Evolutionary conservation across 1,140 invertebrate genomes (phyloP).

Genomic region (Zeugodacus cucurbitae): DNA sequence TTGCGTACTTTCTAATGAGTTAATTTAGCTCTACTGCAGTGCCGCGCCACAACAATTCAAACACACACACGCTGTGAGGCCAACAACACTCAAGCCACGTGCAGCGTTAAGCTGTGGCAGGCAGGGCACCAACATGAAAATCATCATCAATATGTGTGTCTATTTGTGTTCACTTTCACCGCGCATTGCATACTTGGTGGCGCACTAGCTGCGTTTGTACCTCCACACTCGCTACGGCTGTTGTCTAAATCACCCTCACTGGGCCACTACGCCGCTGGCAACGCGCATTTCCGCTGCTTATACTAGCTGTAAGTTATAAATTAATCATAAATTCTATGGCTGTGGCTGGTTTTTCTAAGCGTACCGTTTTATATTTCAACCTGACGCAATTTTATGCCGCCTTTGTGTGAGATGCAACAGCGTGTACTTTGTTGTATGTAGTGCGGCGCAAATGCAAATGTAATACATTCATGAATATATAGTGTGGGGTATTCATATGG

Average conservation of each 20-base stretch:
- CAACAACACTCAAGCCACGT: not conserved
- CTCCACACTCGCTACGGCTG: not conserved
- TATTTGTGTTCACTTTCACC: no score
- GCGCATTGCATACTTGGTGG: not conserved
- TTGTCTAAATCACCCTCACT: not conserved
- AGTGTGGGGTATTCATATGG: not conserved
- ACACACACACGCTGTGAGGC: not conserved
- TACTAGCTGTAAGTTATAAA: constrained; percentile 43
- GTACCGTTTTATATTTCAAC: constrained; percentile 9
- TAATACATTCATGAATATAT: not conserved
- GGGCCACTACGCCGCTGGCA: not conserved
- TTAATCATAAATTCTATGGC: constrained; percentile 45
- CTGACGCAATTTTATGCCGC: constrained; percentile 41
- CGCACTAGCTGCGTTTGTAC: not conserved
- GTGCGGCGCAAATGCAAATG: not conserved
- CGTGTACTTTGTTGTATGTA: not conserved
- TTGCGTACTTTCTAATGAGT: constrained; percentile 56
- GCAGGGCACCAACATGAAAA: no score
- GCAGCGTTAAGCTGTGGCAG: not conserved
- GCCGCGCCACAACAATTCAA: constrained; percentile 13
- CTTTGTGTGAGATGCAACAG: constrained; percentile 37
- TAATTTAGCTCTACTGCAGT: constrained; percentile 63
- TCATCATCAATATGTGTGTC: not conserved
- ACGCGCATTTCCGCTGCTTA: constrained; percentile 27
- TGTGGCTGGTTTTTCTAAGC: not conserved